phyloP scores from a whole-genome alignment of 2,797 vertebrate species.

The Anolis apletophallus region DNA sequence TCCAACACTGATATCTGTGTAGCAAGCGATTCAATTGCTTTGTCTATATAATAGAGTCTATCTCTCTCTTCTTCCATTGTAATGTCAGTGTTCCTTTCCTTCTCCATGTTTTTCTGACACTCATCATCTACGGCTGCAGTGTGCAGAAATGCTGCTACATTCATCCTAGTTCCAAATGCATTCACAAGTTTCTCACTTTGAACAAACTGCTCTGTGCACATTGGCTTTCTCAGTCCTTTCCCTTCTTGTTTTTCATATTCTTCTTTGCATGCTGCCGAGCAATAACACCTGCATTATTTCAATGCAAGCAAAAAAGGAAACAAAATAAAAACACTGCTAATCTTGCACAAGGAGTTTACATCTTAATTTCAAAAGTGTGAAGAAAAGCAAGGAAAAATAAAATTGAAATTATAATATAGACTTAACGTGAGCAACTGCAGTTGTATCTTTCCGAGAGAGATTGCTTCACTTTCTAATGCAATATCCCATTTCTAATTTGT shows the following conservation, averaged over 20 bases:
- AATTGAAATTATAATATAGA: not conserved
- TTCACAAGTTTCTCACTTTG: not conserved
- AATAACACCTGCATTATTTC: not conserved
- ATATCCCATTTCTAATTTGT: not conserved
- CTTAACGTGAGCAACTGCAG: not conserved
- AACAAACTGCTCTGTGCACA: not conserved
- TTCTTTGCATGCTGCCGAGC: conserved; percentile 44
- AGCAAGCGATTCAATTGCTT: not conserved
- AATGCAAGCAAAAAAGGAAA: too few relatives aligned
- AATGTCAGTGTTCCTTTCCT: not conserved
- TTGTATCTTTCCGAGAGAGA: too few relatives aligned
- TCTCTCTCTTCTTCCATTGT: conserved; percentile 30
- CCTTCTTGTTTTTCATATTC: not conserved
- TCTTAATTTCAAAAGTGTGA: not conserved
- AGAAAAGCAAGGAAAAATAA: not conserved
- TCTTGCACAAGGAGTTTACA: not conserved
- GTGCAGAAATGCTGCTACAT: not conserved
- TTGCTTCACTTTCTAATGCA: not conserved
- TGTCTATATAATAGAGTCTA: not conserved
- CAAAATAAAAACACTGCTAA: not conserved
- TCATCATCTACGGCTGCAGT: not conserved
- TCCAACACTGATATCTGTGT: rapidly evolving
- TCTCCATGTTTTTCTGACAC: not conserved
- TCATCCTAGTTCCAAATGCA: not conserved
- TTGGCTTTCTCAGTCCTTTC: rapidly evolving